Conservation (phyloP, 1,140 invertebrate genomes). For the Drosophila punjabiensis region DNA sequence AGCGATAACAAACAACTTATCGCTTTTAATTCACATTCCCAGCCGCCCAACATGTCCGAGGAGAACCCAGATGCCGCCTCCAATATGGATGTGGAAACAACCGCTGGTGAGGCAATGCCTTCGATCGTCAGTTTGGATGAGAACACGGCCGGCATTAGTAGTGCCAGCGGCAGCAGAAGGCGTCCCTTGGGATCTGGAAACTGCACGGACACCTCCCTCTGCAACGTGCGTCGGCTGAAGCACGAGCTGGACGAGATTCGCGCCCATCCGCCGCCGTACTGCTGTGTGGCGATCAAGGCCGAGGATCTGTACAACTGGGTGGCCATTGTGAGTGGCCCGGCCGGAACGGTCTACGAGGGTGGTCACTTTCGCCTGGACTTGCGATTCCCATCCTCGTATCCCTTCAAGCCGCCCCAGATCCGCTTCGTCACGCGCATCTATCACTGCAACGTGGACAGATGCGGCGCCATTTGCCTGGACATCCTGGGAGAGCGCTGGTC, state of each 20-base stretch:
- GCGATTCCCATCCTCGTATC: conserved; percentile 61
- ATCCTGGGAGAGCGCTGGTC: conserved; percentile 70
- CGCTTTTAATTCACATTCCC: background rate
- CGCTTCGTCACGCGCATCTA: conserved; percentile 92
- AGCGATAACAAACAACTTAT: background rate
- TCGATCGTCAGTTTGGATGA: background rate
- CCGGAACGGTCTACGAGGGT: conserved; percentile 58
- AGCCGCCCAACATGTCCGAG: background rate
- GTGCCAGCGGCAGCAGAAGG: background rate
- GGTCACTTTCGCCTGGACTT: conserved; percentile 63
- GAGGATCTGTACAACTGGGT: conserved; percentile 60
- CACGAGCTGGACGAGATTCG: conserved; percentile 53
- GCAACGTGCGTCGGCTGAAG: conserved; percentile 12
- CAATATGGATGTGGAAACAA: background rate
- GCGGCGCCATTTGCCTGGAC: conserved; percentile 66
- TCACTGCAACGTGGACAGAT: conserved; percentile 86
- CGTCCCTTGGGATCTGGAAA: background rate
- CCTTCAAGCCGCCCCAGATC: conserved; percentile 89
- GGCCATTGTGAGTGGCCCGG: conserved; percentile 49
- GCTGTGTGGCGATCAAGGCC: conserved; percentile 35
- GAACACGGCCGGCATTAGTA: background rate
- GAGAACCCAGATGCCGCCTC: background rate
- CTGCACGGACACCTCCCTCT: background rate
- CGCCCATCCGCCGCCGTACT: conserved; percentile 65
- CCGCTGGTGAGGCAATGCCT: background rate